A percentile compares a stretch with the other conserved stretches of the same genome.
These are phyloP conservation scores for Ancistrus triradiatus DNA, from an alignment of 2,113 vertebrate species.

Conservation along the genomic window DNA sequence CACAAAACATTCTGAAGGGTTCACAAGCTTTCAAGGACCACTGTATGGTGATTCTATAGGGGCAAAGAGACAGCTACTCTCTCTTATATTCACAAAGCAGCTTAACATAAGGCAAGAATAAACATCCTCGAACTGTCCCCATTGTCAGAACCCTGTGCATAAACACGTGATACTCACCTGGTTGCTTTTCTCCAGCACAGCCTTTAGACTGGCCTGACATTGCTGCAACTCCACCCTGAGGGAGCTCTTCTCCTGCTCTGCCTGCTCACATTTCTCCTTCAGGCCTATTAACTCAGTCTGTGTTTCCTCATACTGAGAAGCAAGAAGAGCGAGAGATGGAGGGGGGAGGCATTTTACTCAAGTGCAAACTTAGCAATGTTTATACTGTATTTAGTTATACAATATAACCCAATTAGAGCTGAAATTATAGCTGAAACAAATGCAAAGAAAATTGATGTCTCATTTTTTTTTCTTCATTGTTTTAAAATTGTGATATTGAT, in stretches of 20 bases:
- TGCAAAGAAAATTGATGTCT: too few species aligned
- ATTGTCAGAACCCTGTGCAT: slow-evolving; percentile 19
- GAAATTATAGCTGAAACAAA: too few species aligned
- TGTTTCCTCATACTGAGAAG: slow-evolving; percentile 78
- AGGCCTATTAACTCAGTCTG: slow-evolving; percentile 81
- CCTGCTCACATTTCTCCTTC: slow-evolving; percentile 79
- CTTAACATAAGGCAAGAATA: background rate
- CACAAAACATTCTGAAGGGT: too few species aligned
- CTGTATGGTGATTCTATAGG: too few species aligned
- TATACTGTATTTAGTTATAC: too few species aligned
- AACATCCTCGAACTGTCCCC: slow-evolving; percentile 42
- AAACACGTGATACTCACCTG: slow-evolving; percentile 74
- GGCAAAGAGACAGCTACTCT: background rate
- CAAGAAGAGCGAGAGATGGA: background rate
- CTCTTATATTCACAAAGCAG: background rate
- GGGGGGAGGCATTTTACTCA: too few species aligned
- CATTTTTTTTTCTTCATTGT: too few species aligned
- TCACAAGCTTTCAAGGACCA: too few species aligned
- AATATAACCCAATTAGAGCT: too few species aligned
- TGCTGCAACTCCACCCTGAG: slow-evolving; percentile 84
- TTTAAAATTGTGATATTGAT: too few species aligned
- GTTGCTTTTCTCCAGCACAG: slow-evolving; percentile 86
- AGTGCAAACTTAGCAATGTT: too few species aligned
- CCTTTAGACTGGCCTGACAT: slow-evolving; percentile 87
- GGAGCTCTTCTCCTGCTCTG: slow-evolving; percentile 83